These are phyloP conservation scores for Zapornia atra DNA, from an alignment of 2,113 vertebrate genomes.

Conservation along the genomic window DNA sequence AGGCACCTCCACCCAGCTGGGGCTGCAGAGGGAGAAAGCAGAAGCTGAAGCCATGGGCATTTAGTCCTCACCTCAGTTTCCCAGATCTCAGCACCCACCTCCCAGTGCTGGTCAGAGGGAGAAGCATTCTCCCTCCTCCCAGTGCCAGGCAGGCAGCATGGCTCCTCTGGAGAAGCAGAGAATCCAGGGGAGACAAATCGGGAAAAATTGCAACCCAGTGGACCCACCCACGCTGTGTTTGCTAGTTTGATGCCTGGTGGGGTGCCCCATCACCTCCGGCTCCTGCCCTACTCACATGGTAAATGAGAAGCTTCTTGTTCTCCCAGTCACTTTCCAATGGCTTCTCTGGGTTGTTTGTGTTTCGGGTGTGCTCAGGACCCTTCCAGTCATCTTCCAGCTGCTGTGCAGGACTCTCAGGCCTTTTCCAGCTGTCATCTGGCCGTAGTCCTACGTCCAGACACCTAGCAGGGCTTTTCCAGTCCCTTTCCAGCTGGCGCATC, in stretches of 20 bases:
- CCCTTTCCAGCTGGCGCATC: conserved; percentile 22
- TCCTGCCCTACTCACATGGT: conserved; percentile 45
- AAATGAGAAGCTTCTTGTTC: conserved; percentile 7
- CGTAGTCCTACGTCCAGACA: not conserved
- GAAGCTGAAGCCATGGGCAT: not conserved
- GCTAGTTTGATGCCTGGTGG: not conserved
- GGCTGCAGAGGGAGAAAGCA: conserved; percentile 53
- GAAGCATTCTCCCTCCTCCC: not conserved
- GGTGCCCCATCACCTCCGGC: not conserved
- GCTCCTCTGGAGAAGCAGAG: not conserved
- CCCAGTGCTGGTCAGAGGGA: accelerated
- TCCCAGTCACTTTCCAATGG: conserved; percentile 17
- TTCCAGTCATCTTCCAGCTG: not conserved
- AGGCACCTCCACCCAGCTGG: not conserved
- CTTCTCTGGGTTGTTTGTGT: conserved; percentile 29
- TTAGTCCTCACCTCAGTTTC: not conserved
- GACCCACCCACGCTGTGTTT: not conserved
- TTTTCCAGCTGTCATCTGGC: conserved; percentile 21
- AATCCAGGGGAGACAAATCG: not conserved
- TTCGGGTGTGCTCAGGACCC: not conserved
- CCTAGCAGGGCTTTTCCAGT: not conserved
- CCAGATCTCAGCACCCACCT: accelerated
- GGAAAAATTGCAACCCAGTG: not conserved
- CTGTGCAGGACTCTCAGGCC: conserved; percentile 14
- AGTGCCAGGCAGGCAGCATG: not conserved